Percentiles rank a stretch among this genome's conserved stretches.
These are phyloP conservation scores for Sapayoa aenigma DNA, from an alignment of 2,113 vertebrate genomes.

Conservation along the genomic window DNA sequence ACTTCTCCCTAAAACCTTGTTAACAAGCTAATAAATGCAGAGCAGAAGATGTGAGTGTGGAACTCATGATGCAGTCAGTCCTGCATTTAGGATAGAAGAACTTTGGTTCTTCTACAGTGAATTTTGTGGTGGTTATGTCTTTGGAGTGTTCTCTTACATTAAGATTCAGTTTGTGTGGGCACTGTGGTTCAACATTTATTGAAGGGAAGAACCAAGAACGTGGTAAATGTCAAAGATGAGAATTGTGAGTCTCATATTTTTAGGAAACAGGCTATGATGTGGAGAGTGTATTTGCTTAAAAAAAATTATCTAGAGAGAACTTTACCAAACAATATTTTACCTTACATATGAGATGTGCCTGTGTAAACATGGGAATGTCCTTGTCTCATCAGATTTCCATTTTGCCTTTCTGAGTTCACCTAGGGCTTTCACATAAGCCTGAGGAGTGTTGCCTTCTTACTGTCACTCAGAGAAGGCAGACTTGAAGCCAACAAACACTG, in stretches of 20 bases:
- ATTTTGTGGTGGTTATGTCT: not conserved
- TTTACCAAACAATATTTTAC: not conserved
- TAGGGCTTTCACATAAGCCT: not conserved
- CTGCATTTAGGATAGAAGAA: not conserved
- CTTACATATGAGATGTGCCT: not conserved
- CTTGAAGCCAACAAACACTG: rapidly evolving
- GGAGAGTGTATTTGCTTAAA: not conserved
- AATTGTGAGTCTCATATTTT: not conserved
- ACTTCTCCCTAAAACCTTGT: not conserved
- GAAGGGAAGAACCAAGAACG: not conserved
- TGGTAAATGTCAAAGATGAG: not conserved
- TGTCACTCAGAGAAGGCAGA: not conserved
- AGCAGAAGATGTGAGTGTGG: not conserved
- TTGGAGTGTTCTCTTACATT: not conserved
- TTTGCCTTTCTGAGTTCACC: not conserved
- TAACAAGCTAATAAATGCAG: not conserved
- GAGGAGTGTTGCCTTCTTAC: not conserved
- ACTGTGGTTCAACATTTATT: not conserved
- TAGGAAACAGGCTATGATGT: not conserved
- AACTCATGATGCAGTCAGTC: not conserved
- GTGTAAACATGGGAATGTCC: not conserved
- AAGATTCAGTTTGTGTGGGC: not conserved
- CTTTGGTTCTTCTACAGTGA: rapidly evolving
- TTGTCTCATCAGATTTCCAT: not conserved
- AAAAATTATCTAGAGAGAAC: not conserved